Percentiles rank a stretch among this genome's conserved stretches.
Evolutionary conservation across 2,888 invertebrate genomes (phyloP).

Genomic region (Aleiodes leptofemur): DNA sequence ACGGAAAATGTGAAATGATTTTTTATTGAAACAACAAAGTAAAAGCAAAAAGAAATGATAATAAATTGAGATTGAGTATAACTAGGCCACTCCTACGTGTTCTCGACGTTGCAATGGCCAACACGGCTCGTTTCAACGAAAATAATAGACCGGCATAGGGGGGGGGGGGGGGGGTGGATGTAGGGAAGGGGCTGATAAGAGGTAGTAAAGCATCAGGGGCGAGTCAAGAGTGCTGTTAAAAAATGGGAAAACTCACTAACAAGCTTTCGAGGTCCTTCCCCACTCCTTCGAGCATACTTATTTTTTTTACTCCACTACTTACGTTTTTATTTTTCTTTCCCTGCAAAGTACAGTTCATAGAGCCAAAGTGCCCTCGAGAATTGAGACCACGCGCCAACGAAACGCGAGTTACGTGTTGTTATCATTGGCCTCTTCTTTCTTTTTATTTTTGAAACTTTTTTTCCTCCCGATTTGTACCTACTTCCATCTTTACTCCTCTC

Average conservation of each 20-base stretch:
- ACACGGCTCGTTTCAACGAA: conserved; percentile 14
- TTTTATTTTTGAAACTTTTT: not conserved
- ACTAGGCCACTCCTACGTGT: conserved; percentile 34
- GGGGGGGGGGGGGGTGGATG: not conserved
- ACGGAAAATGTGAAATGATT: conserved; percentile 13
- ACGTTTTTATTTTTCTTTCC: conserved; percentile 40
- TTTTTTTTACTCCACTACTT: conserved; percentile 42
- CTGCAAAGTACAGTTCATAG: conserved; percentile 52
- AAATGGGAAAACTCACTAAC: conserved; percentile 70
- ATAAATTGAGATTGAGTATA: conserved; percentile 32
- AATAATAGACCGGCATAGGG: conserved; percentile 12
- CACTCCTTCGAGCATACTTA: conserved; percentile 26
- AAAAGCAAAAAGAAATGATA: not conserved
- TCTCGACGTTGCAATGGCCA: conserved; percentile 44
- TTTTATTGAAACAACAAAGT: conserved; percentile 6
- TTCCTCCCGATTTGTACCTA: conserved; percentile 3
- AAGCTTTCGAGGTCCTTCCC: conserved; percentile 67
- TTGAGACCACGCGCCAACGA: conserved; percentile 57
- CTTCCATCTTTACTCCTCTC: conserved; percentile 30
- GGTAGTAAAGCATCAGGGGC: conserved; percentile 27
- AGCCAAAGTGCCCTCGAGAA: conserved; percentile 55
- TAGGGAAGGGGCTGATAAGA: conserved; percentile 1
- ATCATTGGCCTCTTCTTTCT: conserved; percentile 37
- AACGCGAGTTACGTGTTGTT: conserved; percentile 16
- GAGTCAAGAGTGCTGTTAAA: conserved; percentile 52